These are phyloP conservation scores for Entomobrya proxima DNA, from an alignment of 2,888 invertebrate species.

Conservation along the genomic window DNA sequence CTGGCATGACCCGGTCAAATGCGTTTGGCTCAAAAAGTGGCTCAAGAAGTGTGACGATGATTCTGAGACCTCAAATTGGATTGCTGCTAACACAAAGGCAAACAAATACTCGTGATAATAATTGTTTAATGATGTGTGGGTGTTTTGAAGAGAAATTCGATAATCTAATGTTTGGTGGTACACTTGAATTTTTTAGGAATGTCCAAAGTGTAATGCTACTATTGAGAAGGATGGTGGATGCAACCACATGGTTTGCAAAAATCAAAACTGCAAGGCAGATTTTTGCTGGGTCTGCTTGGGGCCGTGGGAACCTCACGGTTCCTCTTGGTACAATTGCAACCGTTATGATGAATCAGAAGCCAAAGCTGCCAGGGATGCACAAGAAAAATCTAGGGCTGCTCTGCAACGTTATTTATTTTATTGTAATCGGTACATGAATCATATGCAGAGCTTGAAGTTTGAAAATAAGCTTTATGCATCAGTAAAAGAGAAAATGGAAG, in stretches of 20 bases:
- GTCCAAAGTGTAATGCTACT: conserved; percentile 98
- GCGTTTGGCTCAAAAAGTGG: conserved; percentile 94
- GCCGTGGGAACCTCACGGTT: conserved; percentile 98
- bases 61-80: conserved; percentile 99
- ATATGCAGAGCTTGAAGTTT: conserved; percentile 80
- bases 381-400: conserved; percentile 81
- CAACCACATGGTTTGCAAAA: conserved; percentile 99
- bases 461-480: conserved; percentile 93
- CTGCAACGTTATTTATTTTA: conserved; percentile 81
- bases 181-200: conserved; percentile 81
- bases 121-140: not conserved
- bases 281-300: conserved; percentile 99
- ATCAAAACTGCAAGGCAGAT: conserved; percentile 98
- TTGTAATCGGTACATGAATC: conserved; percentile 80
- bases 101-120: not conserved
- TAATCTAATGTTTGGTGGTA: not conserved
- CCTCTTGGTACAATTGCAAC: conserved; percentile 99
- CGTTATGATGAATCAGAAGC: conserved; percentile 85
- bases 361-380: conserved; percentile 80
- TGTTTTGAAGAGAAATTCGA: not conserved
- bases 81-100: conserved; percentile 97
- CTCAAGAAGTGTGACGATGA: conserved; percentile 99
- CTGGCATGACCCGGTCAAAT: conserved; percentile 99
- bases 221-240: conserved; percentile 98
- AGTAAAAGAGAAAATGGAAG: conserved; percentile 98